Percentiles rank a stretch among this genome's conserved stretches.
Conservation (phyloP, 1,140 invertebrate genomes). For the Pomphorhynchus laevis region DNA sequence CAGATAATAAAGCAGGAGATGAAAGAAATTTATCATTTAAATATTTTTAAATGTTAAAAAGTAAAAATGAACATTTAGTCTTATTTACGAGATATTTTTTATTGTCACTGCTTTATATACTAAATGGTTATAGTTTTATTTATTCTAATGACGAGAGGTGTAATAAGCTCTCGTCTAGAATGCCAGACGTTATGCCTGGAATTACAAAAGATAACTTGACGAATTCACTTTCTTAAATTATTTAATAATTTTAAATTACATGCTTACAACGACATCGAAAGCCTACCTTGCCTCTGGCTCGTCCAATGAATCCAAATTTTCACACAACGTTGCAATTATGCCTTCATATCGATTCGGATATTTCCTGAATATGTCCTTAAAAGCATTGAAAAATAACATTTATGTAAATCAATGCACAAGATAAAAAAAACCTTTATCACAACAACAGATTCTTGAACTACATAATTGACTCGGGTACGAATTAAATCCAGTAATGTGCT, state of each 20-base stretch:
- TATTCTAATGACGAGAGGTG: too few species aligned
- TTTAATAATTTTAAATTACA: neutral
- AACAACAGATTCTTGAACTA: slow-evolving; percentile 96
- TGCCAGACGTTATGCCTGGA: too few species aligned
- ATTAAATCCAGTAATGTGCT: slow-evolving; percentile 90
- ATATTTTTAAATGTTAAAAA: too few species aligned
- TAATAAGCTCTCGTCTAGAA: too few species aligned
- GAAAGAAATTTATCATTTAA: too few species aligned
- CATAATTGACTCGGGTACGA: slow-evolving; percentile 96
- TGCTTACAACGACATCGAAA: neutral
- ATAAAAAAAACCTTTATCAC: slow-evolving; percentile 41
- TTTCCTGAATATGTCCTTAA: slow-evolving; percentile 72
- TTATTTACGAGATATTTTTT: too few species aligned
- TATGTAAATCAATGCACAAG: neutral
- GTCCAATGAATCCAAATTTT: slow-evolving; percentile 88
- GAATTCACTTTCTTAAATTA: too few species aligned
- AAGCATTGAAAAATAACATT: slow-evolving; percentile 4
- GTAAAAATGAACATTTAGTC: too few species aligned
- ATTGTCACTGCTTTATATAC: too few species aligned
- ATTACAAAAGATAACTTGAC: too few species aligned
- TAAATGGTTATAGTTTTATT: too few species aligned
- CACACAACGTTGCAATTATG: slow-evolving; percentile 91
- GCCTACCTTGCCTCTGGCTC: slow-evolving; percentile 56
- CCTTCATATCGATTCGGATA: slow-evolving; percentile 99
- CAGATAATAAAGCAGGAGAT: too few species aligned